Base-by-base conservation (phyloP, 2,797 vertebrate species). In the Labroides dimidiatus region DNA sequence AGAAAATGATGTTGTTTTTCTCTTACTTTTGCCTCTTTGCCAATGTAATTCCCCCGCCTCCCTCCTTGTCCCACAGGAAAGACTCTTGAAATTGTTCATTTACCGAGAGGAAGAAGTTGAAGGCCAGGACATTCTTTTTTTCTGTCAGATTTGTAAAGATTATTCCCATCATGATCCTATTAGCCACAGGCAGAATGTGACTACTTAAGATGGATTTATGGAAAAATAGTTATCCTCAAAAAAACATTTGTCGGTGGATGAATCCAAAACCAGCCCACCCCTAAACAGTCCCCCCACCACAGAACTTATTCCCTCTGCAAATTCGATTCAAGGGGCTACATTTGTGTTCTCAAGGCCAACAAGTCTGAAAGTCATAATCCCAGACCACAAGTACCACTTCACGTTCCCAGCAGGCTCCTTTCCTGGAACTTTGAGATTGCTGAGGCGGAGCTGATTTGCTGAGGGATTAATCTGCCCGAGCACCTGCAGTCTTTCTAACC, bases 131-230 rank as follows among this genome's bases (percentile, higher is more conserved):
- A 92, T 92, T 92, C 82, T 91, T 91, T 94, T 89, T 90, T 88
- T 85, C 87, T 93, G 92, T 92, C 92, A 94, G 93, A 94, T 94
- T 94, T 94, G 87, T 79, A 90, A 91, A 94, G 93, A 95, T 95
- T 94, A 94, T 92, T 91, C 89, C 87, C 90, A 93, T 92, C 90
- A 93, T 94, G 92, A 94, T 94, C 94, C 93, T 93, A 94, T 95
- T 95, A 95, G 87, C 90, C 84, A 78, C 85, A 89, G 78, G 87
- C 91, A 93, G 91, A 94, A 94, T 93, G 93, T 94, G 92, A 93
- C 91, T 90, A 73, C 93, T 94, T 94, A 93, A 93, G 90, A 94
- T 91, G 92, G 93, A 93, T 94, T 94, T 93, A 93, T 94, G 92
- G 87, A 93, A 90, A 92, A 93, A 90, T 84, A 87, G 88, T 90